Base-by-base conservation (phyloP, 2,113 vertebrate genomes). In the Platichthys flesus region DNA sequence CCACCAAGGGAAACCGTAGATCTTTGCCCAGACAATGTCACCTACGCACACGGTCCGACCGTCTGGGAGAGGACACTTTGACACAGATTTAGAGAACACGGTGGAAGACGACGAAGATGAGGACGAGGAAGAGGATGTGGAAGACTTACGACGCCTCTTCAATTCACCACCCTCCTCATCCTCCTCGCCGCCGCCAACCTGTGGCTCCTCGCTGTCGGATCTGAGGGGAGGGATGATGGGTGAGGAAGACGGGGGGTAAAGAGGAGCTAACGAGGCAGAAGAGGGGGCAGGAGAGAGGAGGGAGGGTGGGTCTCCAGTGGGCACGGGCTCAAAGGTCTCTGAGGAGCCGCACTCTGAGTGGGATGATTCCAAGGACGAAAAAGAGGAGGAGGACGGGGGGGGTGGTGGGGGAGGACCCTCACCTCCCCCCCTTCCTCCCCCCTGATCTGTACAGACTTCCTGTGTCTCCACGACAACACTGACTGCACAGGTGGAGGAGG, bases 1-100 rank as follows among this genome's bases (percentile, higher is more conserved):
- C 98, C 98, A 99, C 98, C 98, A 99, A 58, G 98, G 97, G 90
- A 98, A 99, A 91, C 98, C 98, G 24, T 97, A 98, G 78, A 99
- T 99, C 95, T 99, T 99, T 66, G 98, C 98, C 98, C 98, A 99
- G 47, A 99, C 98, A 85, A 99, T 99, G 95, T 99, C 98, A 81
- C 98, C 97, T 81, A 98, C 96, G 67, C 98, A 98, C 92, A 99
- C 95, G 82, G 95, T 96, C 89, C 97, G 97, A 90, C 97, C 97
- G 92, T 98, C 97, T 31, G 96, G 94, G 62, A 97, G 95, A 84
- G 96, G 85, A 83, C 96, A 97, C 67, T 98, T 98, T 78, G 97
- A 96, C 90, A 99, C 97, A 13, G 96, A 96, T 95, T 98, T 98
- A 88, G 97, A 98, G 95, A 97, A 98, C 77, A 97, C 94, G 59